These are phyloP conservation scores for Pheosia gnoma DNA, from an alignment of 2,888 invertebrate genomes.

Conservation along the genomic window DNA sequence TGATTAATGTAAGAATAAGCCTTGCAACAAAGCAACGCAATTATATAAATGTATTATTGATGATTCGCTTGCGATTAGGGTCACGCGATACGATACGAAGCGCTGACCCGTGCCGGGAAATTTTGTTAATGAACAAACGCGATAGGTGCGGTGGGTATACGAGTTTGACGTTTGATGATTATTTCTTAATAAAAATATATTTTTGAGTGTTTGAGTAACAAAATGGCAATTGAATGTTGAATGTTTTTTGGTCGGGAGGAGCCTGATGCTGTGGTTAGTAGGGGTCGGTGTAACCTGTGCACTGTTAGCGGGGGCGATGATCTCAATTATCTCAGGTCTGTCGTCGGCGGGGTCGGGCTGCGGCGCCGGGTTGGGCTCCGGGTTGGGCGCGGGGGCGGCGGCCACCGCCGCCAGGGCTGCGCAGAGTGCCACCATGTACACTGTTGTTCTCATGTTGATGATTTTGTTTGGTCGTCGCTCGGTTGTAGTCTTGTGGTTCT, in stretches of 20 bases:
- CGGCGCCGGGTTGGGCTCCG: conserved; percentile 52
- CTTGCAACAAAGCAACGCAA: conserved; percentile 25
- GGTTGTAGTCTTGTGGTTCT: conserved; percentile 24
- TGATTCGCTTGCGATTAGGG: conserved; percentile 45
- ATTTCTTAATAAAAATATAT: too few species aligned
- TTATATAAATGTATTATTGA: conserved; percentile 48
- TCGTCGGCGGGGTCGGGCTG: conserved; percentile 60
- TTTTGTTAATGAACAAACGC: not conserved
- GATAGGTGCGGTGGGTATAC: too few species aligned
- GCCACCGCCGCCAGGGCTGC: conserved; percentile 43
- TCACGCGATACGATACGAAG: conserved; percentile 43
- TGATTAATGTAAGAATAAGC: conserved; percentile 19
- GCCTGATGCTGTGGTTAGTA: too few species aligned
- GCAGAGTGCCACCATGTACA: conserved; percentile 50
- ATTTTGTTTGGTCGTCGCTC: conserved; percentile 13
- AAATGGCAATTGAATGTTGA: too few species aligned
- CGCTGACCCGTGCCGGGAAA: conserved; percentile 21
- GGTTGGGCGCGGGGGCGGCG: conserved; percentile 51
- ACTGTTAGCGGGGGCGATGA: conserved; percentile 77
- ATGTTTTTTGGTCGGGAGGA: too few species aligned
- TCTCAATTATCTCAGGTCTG: conserved; percentile 78
- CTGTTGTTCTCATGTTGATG: conserved; percentile 55
- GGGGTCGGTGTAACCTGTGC: conserved; percentile 64
- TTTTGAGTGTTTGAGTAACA: too few species aligned
- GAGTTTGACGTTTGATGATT: too few species aligned